Conservation (phyloP, 2,113 vertebrate genomes). For the Pleuronectes platessa region DNA sequence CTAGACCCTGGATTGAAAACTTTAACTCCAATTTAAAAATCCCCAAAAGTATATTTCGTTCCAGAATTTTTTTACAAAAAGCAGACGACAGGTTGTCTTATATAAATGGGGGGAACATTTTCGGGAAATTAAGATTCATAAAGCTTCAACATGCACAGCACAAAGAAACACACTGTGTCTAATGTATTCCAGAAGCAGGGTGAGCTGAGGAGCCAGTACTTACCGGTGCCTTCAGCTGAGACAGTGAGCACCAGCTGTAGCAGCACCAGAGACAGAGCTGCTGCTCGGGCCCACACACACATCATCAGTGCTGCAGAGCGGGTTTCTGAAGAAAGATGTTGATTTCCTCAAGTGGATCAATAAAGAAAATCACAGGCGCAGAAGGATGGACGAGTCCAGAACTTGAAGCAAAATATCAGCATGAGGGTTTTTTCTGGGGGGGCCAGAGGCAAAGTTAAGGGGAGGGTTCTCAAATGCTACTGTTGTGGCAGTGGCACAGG, state of each 20-base stretch:
- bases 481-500: slow-evolving; percentile 51
- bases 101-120: neutral
- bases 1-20: slow-evolving; percentile 8
- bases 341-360: slow-evolving; percentile 37
- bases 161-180: neutral
- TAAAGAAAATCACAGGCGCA: slow-evolving; percentile 7
- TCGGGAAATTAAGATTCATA: neutral
- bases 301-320: slow-evolving; percentile 59
- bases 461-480: slow-evolving; percentile 57
- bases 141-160: neutral
- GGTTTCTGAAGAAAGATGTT: neutral
- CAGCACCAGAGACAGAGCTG: slow-evolving; percentile 81
- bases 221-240: slow-evolving; percentile 86
- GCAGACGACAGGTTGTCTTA: slow-evolving; percentile 7
- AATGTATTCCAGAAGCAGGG: slow-evolving; percentile 14
- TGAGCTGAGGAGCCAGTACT: slow-evolving; percentile 65
- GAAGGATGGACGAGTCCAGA: slow-evolving; percentile 43
- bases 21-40: neutral
- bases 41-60: slow-evolving; percentile 15
- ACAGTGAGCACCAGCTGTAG: slow-evolving; percentile 80
- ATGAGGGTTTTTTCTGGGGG: slow-evolving; percentile 37
- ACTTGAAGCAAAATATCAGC: slow-evolving; percentile 46
- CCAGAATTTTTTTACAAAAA: neutral
- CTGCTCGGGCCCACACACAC: slow-evolving; percentile 63
- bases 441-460: slow-evolving; percentile 69